Evolutionary conservation across 2,888 invertebrate species (phyloP).

Genomic region (Zhengitettix transpicula): DNA sequence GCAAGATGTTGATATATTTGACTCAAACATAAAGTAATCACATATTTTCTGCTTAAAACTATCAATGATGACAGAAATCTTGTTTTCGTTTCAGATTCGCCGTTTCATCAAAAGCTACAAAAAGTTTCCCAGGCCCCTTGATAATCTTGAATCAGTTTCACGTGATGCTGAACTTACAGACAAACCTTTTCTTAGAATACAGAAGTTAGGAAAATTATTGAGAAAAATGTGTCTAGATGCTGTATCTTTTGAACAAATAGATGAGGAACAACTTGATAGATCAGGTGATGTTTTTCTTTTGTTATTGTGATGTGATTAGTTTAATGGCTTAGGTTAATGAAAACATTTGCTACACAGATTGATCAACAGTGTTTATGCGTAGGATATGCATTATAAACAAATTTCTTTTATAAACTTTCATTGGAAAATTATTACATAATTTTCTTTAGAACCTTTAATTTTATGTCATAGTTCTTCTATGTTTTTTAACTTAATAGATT

Average conservation of each 20-base stretch:
- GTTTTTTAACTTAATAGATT: no score
- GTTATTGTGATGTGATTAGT: constrained; percentile 16
- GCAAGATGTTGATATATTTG: no score
- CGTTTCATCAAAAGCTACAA: constrained; percentile 90
- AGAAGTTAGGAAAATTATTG: constrained; percentile 70
- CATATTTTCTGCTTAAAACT: no score
- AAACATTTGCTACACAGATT: background rate
- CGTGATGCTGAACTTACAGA: constrained; percentile 95
- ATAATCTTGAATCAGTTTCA: constrained; percentile 85
- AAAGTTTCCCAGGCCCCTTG: constrained; percentile 78
- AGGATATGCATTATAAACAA: no score
- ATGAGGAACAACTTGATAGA: constrained; percentile 37
- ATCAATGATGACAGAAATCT: no score
- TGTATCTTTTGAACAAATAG: constrained; percentile 38
- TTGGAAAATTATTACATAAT: no score
- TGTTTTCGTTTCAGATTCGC: constrained; percentile 37
- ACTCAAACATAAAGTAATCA: no score
- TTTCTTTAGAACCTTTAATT: no score
- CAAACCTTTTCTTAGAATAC: constrained; percentile 78
- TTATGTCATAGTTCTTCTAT: no score
- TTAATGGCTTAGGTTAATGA: no score
- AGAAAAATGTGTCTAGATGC: constrained; percentile 66
- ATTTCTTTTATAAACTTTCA: no score
- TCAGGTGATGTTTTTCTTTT: constrained; percentile 23
- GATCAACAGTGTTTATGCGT: background rate